Conservation (phyloP, 1,140 invertebrate species). For the Dendrolimus kikuchii region DNA sequence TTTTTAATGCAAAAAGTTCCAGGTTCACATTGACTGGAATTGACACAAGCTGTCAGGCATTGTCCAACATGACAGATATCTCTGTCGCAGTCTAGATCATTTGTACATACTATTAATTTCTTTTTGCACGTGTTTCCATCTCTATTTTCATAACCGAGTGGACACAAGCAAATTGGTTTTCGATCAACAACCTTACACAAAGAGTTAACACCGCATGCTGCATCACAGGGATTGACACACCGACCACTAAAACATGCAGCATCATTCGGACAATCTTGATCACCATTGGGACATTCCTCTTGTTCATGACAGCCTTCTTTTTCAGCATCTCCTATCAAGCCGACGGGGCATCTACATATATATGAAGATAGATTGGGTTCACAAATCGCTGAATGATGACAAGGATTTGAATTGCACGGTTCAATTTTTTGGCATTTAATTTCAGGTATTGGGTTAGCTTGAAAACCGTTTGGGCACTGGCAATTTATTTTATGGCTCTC, state of each 20-base stretch:
- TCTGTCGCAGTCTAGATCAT: conserved; percentile 84
- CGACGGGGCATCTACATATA: conserved; percentile 83
- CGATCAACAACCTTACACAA: conserved; percentile 83
- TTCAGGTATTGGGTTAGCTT: conserved; percentile 85
- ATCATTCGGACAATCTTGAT: conserved; percentile 82
- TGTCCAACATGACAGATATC: conserved; percentile 86
- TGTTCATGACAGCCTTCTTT: conserved; percentile 82
- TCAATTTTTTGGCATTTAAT: conserved; percentile 81
- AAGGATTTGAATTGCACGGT: conserved; percentile 83
- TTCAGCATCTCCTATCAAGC: conserved; percentile 84
- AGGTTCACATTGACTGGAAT: conserved; percentile 82
- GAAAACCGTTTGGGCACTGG: conserved; percentile 87
- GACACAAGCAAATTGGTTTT: conserved; percentile 83
- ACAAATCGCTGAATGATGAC: conserved; percentile 86
- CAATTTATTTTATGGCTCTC: conserved; percentile 87
- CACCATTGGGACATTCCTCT: conserved; percentile 79
- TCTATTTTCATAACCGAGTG: conserved; percentile 78
- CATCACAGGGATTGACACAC: conserved; percentile 85
- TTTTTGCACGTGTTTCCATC: conserved; percentile 82
- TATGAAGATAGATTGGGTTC: conserved; percentile 76
- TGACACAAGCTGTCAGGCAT: conserved; percentile 87
- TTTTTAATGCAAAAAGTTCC: conserved; percentile 87
- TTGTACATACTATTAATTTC: conserved; percentile 75
- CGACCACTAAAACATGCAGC: conserved; percentile 80
- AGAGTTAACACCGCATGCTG: conserved; percentile 83